phyloP scores from a whole-genome alignment of 2,797 vertebrate genomes.

The Perodicticus potto region DNA sequence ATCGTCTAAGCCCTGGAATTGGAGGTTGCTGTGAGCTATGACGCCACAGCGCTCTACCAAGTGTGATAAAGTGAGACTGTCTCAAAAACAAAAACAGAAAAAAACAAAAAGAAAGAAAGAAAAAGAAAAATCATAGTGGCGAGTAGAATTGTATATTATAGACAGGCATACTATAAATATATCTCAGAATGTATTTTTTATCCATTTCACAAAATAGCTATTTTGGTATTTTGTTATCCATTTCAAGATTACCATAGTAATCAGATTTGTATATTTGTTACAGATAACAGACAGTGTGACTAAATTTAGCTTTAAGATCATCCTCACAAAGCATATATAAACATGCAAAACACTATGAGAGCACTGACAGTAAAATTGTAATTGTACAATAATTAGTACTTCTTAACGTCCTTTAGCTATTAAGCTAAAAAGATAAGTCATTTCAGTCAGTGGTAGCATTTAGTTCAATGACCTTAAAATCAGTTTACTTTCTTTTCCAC shows the following conservation, averaged over 20 bases:
- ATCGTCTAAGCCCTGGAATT: too few species aligned
- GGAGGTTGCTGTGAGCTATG: too few species aligned
- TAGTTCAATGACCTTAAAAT: background rate
- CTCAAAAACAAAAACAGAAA: too few species aligned
- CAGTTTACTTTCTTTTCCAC: background rate
- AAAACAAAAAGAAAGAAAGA: too few species aligned
- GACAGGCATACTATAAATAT: constrained; percentile 18
- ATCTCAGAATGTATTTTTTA: constrained; percentile 39
- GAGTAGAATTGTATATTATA: constrained; percentile 44
- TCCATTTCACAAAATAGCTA: constrained; percentile 41
- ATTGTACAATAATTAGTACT: background rate
- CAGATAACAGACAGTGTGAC: background rate
- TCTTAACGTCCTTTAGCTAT: background rate
- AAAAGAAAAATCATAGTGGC: constrained; percentile 48
- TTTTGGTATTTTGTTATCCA: background rate
- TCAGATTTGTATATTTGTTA: constrained; percentile 59
- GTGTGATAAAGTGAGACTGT: too few species aligned
- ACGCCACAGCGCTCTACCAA: too few species aligned
- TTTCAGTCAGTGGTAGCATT: background rate
- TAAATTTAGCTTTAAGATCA: background rate
- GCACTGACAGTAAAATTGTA: background rate
- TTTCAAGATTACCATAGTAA: constrained; percentile 63
- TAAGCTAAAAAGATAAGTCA: background rate
- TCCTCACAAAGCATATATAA: background rate
- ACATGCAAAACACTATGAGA: background rate